A percentile compares a stretch with the other conserved stretches of the same genome.
Conservation (phyloP, 92 coral and sea anemone species). For the Micromussa lordhowensis region DNA sequence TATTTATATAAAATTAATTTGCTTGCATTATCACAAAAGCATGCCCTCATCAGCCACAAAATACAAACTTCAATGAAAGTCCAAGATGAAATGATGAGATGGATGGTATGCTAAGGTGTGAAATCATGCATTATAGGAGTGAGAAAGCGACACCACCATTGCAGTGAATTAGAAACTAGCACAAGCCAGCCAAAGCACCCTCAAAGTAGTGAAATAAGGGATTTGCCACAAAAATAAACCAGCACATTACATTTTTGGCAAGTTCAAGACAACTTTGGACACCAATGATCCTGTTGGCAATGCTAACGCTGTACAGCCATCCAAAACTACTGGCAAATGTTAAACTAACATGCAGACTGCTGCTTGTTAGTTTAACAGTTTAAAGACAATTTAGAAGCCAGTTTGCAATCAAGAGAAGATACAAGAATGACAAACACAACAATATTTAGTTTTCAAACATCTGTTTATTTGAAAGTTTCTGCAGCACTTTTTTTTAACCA, state of each 20-base stretch:
- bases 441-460: conserved; percentile 15
- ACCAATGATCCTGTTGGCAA: conserved; percentile 86
- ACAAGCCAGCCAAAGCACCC: conserved; percentile 65
- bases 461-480: conserved; percentile 24
- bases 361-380: conserved; percentile 3
- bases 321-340: conserved; percentile 43
- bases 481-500: conserved; percentile 39
- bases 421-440: conserved; percentile 70
- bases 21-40: not conserved
- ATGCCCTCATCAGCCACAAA: not conserved
- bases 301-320: conserved; percentile 68
- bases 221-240: not conserved
- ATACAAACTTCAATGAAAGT: not conserved
- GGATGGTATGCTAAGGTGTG: not conserved
- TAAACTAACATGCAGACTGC: not conserved
- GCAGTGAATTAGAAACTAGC: not conserved
- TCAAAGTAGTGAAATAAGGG: conserved; percentile 37
- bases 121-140: not conserved
- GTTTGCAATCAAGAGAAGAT: conserved; percentile 85
- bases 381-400: not conserved
- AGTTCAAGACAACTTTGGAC: conserved; percentile 84
- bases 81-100: not conserved
- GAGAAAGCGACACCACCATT: not conserved
- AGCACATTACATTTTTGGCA: conserved; percentile 25
- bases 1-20: not conserved